A percentile compares a stretch with the other conserved stretches of the same genome.
These are phyloP conservation scores for Dorcus hopei DNA, from an alignment of 2,888 invertebrate genomes.

Conservation along the genomic window DNA sequence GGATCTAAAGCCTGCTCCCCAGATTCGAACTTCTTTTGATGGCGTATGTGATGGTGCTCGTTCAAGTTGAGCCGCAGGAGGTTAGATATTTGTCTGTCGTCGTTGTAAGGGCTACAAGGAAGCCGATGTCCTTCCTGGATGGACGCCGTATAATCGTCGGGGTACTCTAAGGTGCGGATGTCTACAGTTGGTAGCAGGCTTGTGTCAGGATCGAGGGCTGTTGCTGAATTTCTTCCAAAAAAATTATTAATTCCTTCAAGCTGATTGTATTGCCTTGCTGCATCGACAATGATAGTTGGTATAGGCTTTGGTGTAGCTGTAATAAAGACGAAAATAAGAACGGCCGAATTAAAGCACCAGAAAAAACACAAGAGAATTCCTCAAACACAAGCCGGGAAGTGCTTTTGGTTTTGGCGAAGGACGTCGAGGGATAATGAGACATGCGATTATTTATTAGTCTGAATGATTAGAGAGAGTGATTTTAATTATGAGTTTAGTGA, in stretches of 20 bases:
- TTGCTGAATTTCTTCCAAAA: slow-evolving; percentile 38
- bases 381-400: not conserved
- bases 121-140: slow-evolving; percentile 1
- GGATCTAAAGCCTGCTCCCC: slow-evolving; percentile 23
- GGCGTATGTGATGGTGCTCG: slow-evolving; percentile 36
- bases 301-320: slow-evolving; percentile 49
- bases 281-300: slow-evolving; percentile 47
- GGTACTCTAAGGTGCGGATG: slow-evolving; percentile 44
- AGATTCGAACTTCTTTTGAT: slow-evolving; percentile 34
- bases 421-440: not conserved
- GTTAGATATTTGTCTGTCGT: not conserved
- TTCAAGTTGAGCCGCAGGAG: not conserved
- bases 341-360: not conserved
- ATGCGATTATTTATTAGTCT: too few relatives aligned
- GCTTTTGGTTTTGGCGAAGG: not conserved
- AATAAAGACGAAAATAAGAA: slow-evolving; percentile 10
- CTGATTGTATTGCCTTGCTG: slow-evolving; percentile 37
- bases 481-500: not conserved
- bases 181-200: slow-evolving; percentile 48
- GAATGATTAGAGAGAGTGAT: not conserved
- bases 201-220: slow-evolving; percentile 39
- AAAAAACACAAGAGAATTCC: not conserved
- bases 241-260: slow-evolving; percentile 37
- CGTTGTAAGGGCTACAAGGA: not conserved
- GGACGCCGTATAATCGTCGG: slow-evolving; percentile 4